Conservation (phyloP, 2,888 invertebrate genomes). For the Lasioglossum zephyrum region DNA sequence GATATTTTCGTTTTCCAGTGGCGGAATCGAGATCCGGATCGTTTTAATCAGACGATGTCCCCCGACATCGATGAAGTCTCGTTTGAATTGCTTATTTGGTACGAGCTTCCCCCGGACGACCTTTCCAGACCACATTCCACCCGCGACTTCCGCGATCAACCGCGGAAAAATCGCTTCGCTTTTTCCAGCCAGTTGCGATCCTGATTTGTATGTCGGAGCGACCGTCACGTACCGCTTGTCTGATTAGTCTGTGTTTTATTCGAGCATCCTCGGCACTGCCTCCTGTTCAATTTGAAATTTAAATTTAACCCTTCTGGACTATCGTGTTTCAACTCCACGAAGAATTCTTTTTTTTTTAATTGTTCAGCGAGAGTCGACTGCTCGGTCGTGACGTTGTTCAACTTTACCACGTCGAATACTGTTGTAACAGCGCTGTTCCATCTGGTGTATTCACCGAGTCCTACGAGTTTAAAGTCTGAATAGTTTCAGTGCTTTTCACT, state of each 20-base stretch:
- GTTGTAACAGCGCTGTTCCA: background rate
- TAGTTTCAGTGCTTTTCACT: no score
- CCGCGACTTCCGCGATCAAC: background rate
- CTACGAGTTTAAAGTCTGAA: background rate
- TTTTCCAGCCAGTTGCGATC: background rate
- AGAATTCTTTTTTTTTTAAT: background rate
- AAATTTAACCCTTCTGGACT: background rate
- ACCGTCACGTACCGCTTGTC: conserved; percentile 1
- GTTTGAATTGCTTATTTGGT: background rate
- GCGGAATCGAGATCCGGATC: background rate
- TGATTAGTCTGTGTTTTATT: background rate
- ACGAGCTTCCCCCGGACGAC: background rate
- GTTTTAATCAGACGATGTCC: conserved; percentile 23
- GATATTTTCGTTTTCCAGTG: conserved; percentile 38
- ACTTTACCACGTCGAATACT: background rate
- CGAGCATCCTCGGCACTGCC: background rate
- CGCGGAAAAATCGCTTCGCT: background rate
- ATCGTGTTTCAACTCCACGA: background rate
- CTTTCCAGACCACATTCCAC: background rate
- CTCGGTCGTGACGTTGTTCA: background rate
- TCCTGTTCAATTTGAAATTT: background rate
- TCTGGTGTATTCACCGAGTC: background rate
- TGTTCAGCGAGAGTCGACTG: background rate
- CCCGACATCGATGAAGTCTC: background rate
- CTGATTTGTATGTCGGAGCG: background rate